Conservation (phyloP, 2,797 vertebrate species). For the Staurois parvus region DNA sequence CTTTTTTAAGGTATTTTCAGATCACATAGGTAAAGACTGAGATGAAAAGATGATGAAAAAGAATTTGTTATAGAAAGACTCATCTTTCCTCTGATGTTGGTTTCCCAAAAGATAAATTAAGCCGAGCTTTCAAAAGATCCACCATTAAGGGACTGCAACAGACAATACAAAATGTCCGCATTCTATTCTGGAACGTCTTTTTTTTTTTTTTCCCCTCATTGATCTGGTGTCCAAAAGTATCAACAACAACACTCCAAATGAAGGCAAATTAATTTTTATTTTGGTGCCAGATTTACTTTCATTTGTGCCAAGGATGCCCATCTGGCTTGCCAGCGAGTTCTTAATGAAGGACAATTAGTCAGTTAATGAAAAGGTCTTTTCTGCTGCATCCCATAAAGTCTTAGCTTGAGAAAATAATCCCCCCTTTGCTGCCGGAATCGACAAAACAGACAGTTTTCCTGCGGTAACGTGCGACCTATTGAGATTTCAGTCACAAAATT, state of each 20-base stretch:
- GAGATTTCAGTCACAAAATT: too few species aligned
- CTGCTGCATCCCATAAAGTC: slow-evolving; percentile 18
- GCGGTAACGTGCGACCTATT: too few species aligned
- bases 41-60: background rate
- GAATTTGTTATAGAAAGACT: background rate
- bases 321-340: slow-evolving; percentile 29
- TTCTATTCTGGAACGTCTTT: background rate
- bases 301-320: slow-evolving; percentile 39
- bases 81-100: background rate
- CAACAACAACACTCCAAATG: slow-evolving; percentile 37
- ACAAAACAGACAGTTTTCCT: too few species aligned
- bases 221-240: slow-evolving; percentile 27
- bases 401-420: slow-evolving; percentile 2
- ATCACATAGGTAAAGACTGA: background rate
- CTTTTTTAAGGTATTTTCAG: background rate
- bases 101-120: background rate
- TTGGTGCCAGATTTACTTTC: slow-evolving; percentile 41
- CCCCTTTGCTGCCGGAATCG: too few species aligned
- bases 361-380: slow-evolving; percentile 37
- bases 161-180: background rate
- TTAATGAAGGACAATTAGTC: slow-evolving; percentile 55
- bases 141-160: background rate
- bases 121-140: background rate
- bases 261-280: slow-evolving; percentile 34
- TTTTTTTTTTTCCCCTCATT: slow-evolving; percentile 25